Conservation (phyloP, 2,888 invertebrate genomes). For the Drosophila incognita region DNA sequence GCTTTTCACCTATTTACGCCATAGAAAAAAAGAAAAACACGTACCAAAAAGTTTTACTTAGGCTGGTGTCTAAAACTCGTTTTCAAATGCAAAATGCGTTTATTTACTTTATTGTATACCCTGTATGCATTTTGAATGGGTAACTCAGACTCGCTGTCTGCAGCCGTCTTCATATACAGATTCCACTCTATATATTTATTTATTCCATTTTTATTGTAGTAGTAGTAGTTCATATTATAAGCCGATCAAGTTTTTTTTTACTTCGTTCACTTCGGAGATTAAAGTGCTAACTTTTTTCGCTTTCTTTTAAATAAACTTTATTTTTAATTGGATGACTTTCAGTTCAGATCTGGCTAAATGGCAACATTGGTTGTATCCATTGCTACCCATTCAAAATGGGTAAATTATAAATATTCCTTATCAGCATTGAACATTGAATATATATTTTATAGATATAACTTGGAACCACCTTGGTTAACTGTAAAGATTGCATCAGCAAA, state of each 20-base stretch:
- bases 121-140: not conserved
- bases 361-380: not conserved
- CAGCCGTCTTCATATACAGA: not conserved
- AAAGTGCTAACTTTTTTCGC: not conserved
- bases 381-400: not conserved
- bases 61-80: constrained; percentile 55
- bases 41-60: constrained; percentile 53
- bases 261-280: not conserved
- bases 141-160: not conserved
- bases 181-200: constrained; percentile 3
- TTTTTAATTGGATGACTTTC: constrained; percentile 4
- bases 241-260: not conserved
- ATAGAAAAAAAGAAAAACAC: constrained; percentile 51
- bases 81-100: constrained; percentile 65
- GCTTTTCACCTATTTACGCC: constrained; percentile 69
- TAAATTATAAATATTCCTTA: not conserved
- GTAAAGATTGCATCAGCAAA: not conserved
- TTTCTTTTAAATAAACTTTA: not conserved
- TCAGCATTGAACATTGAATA: not conserved
- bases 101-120: constrained; percentile 12
- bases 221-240: not conserved
- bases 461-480: not conserved
- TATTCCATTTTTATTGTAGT: not conserved
- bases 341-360: not conserved
- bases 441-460: not conserved